Conservation (phyloP, 2,113 vertebrate genomes). For the Ovis aries region ARS-UI_Ramb_v3.0 NC_056060.1:94853001-94853500, state of each 20-base stretch:
- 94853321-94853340: not conserved
- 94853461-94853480: slow-evolving; percentile 76
- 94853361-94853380: slow-evolving; percentile 47
- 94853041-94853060: not conserved
- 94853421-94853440: slow-evolving; percentile 64
- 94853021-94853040: not conserved
- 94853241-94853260: not conserved
- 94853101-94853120: not conserved
- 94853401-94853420: slow-evolving; percentile 68
- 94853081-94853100: not conserved
- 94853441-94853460: slow-evolving; percentile 36
- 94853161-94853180: not conserved
- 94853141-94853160: not conserved
- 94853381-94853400: slow-evolving; percentile 36
- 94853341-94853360: slow-evolving; percentile 30
- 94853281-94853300: not conserved
- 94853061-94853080: not conserved
- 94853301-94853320: not conserved
- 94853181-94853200: not conserved
- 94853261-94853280: not conserved
- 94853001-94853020: not conserved
- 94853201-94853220: not conserved
- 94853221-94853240: not conserved
- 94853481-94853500: slow-evolving; percentile 72
- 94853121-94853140: not conserved